Conservation (phyloP, 2,888 invertebrate species). For the Sepioteuthis lessoniana region DNA sequence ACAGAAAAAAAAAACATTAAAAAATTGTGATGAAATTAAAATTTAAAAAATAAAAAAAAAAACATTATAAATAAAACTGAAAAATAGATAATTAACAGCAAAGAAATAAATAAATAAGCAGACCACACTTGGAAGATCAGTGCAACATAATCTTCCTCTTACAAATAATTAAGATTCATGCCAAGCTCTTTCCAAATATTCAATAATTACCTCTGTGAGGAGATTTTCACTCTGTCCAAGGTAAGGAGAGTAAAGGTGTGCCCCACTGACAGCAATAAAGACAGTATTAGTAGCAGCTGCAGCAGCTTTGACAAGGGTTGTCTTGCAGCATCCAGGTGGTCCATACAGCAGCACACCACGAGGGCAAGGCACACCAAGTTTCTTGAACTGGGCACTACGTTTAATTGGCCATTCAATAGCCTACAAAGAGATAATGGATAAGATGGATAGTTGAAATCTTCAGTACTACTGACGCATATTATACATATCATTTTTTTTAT, state of each 20-base stretch:
- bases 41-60: no score
- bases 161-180: no score
- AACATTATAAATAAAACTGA: no score
- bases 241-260: constrained; percentile 81
- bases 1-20: no score
- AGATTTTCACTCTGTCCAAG: constrained; percentile 81
- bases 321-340: constrained; percentile 83
- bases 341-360: constrained; percentile 80
- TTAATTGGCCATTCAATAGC: constrained; percentile 70
- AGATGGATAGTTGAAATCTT: neutral
- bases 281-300: constrained; percentile 77
- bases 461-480: neutral
- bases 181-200: no score
- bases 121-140: no score
- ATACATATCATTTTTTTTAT: neutral
- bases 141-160: no score
- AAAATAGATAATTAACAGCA: no score
- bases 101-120: no score
- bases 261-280: constrained; percentile 79
- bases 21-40: no score
- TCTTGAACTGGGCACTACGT: constrained; percentile 64
- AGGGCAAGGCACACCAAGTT: constrained; percentile 65
- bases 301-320: constrained; percentile 79
- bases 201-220: constrained; percentile 76
- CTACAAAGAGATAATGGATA: constrained; percentile 54